Percentiles rank a stretch among this genome's conserved stretches.
These are phyloP conservation scores for Myrmecophaga tridactyla DNA, from an alignment of 2,113 vertebrate species.

Conservation along the genomic window DNA sequence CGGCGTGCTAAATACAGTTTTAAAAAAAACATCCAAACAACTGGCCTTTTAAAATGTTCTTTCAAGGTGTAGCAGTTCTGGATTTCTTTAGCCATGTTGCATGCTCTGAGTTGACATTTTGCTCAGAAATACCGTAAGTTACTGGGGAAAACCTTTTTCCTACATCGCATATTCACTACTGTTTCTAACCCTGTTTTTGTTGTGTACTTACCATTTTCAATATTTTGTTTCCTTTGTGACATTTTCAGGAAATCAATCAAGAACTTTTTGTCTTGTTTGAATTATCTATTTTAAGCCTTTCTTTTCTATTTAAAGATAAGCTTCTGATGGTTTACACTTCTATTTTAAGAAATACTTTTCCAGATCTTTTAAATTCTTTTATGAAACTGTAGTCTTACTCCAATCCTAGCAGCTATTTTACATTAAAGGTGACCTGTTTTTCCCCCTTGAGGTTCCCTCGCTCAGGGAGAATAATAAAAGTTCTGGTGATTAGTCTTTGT, in stretches of 20 bases:
- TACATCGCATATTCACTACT: neutral
- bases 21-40: neutral
- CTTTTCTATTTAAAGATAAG: slow-evolving; percentile 39
- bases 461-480: slow-evolving; percentile 8
- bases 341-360: slow-evolving; percentile 45
- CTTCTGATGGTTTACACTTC: slow-evolving; percentile 42
- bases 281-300: slow-evolving; percentile 48
- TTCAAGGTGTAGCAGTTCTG: neutral
- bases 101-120: neutral
- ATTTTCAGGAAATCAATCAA: slow-evolving; percentile 37
- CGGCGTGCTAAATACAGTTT: neutral
- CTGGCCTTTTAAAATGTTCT: slow-evolving; percentile 44
- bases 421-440: slow-evolving; percentile 29
- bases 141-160: neutral
- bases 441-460: neutral
- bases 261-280: slow-evolving; percentile 3
- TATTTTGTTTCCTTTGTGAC: slow-evolving; percentile 44
- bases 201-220: neutral
- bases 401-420: neutral
- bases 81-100: neutral
- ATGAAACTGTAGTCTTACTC: slow-evolving; percentile 27
- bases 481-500: slow-evolving; percentile 42
- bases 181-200: neutral
- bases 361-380: neutral
- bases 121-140: neutral